phyloP scores from a whole-genome alignment of 2,113 vertebrate genomes.

The Bubalus kerabau region DNA sequence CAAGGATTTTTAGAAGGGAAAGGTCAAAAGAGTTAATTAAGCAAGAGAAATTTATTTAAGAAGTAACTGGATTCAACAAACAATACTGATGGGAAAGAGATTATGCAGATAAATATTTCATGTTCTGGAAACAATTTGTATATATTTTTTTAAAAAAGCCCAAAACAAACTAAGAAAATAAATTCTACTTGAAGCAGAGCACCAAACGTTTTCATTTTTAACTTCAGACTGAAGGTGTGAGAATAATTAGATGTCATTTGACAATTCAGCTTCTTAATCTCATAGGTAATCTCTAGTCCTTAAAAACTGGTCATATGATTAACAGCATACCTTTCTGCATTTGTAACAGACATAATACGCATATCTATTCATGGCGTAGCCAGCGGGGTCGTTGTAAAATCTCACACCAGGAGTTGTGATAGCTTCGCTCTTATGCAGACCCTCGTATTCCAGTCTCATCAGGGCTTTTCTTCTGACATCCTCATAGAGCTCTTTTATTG shows the following conservation, averaged over 20 bases:
- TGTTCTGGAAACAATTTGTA: background rate
- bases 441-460: constrained; percentile 98
- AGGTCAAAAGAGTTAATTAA: background rate
- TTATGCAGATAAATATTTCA: background rate
- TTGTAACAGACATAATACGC: constrained; percentile 99
- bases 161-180: background rate
- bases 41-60: background rate
- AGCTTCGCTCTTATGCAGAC: constrained; percentile 97
- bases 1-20: background rate
- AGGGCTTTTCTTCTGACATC: constrained; percentile 97
- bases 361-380: constrained; percentile 99
- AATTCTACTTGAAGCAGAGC: background rate
- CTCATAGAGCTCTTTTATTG: constrained; percentile 98
- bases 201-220: background rate
- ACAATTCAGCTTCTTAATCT: background rate
- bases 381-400: constrained; percentile 96
- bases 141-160: background rate
- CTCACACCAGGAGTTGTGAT: constrained; percentile 96
- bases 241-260: background rate
- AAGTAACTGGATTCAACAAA: background rate
- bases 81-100: background rate
- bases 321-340: constrained; percentile 93
- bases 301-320: background rate
- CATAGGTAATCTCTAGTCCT: background rate
- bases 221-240: background rate